phyloP scores from a whole-genome alignment of 2,888 invertebrate genomes.

The Palloptera scutellata region DNA sequence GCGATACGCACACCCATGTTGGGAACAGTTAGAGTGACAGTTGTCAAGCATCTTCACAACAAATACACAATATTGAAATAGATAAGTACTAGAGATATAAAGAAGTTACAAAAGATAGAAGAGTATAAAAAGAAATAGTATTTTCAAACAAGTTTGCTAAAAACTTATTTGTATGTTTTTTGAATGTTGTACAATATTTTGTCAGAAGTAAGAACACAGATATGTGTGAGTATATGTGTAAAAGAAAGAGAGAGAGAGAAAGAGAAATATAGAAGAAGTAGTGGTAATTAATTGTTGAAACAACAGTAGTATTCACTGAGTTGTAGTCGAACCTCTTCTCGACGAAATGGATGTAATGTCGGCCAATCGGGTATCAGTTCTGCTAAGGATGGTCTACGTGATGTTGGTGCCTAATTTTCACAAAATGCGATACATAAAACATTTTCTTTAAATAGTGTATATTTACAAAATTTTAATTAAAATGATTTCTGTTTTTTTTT shows the following conservation, averaged over 20 bases:
- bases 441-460: neutral
- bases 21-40: too few relatives aligned
- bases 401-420: conserved; percentile 62
- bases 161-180: too few relatives aligned
- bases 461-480: conserved; percentile 8
- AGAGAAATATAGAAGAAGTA: too few relatives aligned
- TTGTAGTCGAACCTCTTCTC: conserved; percentile 72
- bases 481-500: neutral
- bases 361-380: conserved; percentile 98
- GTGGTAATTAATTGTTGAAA: neutral
- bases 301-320: neutral
- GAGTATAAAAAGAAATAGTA: neutral
- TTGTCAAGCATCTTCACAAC: neutral
- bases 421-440: neutral
- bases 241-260: too few relatives aligned
- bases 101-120: neutral
- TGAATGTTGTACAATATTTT: too few relatives aligned
- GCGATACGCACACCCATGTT: too few relatives aligned
- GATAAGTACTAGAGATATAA: neutral
- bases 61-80: neutral
- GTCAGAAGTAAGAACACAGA: too few relatives aligned
- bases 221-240: too few relatives aligned
- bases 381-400: conserved; percentile 87
- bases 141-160: too few relatives aligned
- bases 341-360: conserved; percentile 67